These are phyloP conservation scores for Mustela lutreola DNA, from an alignment of 2,113 vertebrate genomes.

Conservation along the genomic window DNA sequence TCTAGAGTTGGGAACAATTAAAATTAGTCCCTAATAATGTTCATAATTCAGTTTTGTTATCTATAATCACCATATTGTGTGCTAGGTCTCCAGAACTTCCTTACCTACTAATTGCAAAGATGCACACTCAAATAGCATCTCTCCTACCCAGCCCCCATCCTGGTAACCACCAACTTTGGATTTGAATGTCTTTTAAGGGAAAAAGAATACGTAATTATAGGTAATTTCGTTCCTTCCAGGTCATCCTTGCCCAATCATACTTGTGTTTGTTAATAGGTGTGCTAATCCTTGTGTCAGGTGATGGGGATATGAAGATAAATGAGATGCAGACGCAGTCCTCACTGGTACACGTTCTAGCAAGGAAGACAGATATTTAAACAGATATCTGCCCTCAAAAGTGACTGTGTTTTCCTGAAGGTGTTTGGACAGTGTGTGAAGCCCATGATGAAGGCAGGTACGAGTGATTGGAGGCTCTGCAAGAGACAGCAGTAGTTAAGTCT, in stretches of 20 bases:
- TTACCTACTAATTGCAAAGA: not conserved
- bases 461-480: not conserved
- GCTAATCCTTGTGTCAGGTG: not conserved
- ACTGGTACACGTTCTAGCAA: not conserved
- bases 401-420: not conserved
- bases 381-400: not conserved
- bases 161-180: not conserved
- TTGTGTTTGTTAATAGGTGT: not conserved
- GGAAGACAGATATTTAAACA: not conserved
- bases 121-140: not conserved
- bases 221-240: not conserved
- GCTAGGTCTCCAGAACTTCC: not conserved
- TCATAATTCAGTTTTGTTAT: not conserved
- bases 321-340: not conserved
- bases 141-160: no score
- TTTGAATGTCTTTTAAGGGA: not conserved
- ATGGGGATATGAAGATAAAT: not conserved
- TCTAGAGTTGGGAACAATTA: not conserved
- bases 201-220: not conserved
- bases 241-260: not conserved
- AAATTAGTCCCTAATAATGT: constrained; percentile 5
- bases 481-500: not conserved
- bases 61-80: not conserved
- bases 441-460: not conserved
- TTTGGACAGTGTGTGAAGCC: not conserved